Base-by-base conservation (phyloP, 2,113 vertebrate genomes). In the Mionectes macconnelli region DNA sequence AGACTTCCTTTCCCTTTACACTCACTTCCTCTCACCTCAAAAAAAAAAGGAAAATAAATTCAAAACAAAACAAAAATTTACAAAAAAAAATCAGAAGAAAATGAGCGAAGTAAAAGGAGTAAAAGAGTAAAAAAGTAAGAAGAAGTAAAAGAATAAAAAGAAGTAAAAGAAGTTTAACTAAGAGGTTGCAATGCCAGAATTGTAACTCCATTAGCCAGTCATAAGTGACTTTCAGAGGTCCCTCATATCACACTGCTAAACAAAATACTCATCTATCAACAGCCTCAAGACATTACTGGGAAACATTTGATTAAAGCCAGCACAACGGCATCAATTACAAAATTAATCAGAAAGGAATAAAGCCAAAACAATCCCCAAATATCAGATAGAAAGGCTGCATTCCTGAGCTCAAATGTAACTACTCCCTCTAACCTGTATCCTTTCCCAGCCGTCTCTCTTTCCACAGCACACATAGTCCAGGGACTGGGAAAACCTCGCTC, bases 381-480 rank as follows among this genome's bases (percentile, higher is more conserved):
- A 95, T 63, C 93, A 83, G 68, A 25, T 9, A 77, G 82, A 86
- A 74, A 68, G 60, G 22, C 33, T 67, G 66, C 90, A 94, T 89
- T 94, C 77, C 93, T 63, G 4, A 44, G 52, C 2, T 1, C 2
- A 45, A 63, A 18, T 53, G 72, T 47, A 80, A 81, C 14, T 12
- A 2, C 18, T 87, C 0, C 1, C 84, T 90, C 96, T 64, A 45
- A 97, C 94, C 94, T 96, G 94, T 95, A 93, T 35, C 93, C 95
- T 19, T 84, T 96, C 22, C 68, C 95, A 47, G 93, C 6, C 0
- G 44, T 22, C 10, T 96, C 95, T 70, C 94, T 94, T 0, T 93
- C 92, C 68, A 75, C 40, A 42, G 96, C 87, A 44, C 93, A 96
- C 96, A 95, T 92, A 44, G 76, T 7, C 20, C 31, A 64, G 82